Conservation (phyloP, 2,797 vertebrate species). For the Anisognathus igniventris region DNA sequence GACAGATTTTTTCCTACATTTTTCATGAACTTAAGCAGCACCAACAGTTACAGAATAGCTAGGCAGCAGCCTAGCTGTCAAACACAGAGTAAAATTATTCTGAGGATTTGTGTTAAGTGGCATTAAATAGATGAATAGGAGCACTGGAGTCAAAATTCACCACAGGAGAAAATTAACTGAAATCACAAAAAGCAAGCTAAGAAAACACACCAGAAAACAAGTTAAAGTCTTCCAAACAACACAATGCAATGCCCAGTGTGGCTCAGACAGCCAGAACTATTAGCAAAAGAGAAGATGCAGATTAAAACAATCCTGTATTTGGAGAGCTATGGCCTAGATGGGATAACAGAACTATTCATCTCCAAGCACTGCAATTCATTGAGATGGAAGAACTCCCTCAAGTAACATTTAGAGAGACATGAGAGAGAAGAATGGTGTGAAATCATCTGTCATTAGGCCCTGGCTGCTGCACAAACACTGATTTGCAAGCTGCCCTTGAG, state of each 20-base stretch:
- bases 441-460: conserved; percentile 2
- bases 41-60: neutral
- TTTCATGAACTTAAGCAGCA: neutral
- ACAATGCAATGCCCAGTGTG: neutral
- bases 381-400: conserved; percentile 13
- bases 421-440: neutral
- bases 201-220: neutral
- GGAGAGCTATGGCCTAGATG: neutral
- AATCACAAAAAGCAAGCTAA: neutral
- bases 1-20: neutral
- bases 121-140: neutral
- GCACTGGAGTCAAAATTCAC: neutral
- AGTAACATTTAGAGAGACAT: neutral
- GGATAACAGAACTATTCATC: neutral
- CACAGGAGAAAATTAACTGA: neutral
- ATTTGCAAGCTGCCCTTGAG: neutral
- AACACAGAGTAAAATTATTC: neutral
- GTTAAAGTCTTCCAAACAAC: neutral
- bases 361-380: neutral
- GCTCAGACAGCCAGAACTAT: neutral
- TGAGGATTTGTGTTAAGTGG: neutral
- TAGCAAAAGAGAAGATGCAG: neutral
- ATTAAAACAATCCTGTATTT: neutral
- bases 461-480: neutral
- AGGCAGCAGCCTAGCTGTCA: neutral